phyloP scores from a whole-genome alignment of 2,113 vertebrate genomes.

The Phylloscopus whistleri region DNA sequence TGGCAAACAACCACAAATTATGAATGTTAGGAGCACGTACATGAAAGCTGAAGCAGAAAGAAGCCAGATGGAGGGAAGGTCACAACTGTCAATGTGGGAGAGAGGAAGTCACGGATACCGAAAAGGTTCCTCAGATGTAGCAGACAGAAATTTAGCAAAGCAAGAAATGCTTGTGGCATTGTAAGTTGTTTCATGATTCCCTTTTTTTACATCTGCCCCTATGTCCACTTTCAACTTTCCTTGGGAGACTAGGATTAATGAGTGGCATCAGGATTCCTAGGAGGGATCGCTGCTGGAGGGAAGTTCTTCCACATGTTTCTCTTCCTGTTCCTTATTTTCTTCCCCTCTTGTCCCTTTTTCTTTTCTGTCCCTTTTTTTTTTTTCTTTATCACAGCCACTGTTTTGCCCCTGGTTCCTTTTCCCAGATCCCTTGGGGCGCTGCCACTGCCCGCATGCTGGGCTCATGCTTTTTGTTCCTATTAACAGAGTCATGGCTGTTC shows the following conservation, averaged over 20 bases:
- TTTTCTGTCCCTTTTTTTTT: background rate
- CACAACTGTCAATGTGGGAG: rapidly evolving
- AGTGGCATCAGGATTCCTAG: background rate
- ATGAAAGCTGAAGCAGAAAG: background rate
- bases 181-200: background rate
- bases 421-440: rapidly evolving
- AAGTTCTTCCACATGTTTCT: background rate
- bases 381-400: background rate
- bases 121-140: background rate
- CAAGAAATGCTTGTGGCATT: background rate
- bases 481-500: background rate
- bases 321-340: background rate
- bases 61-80: background rate
- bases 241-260: background rate
- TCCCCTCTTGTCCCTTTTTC: background rate
- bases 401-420: background rate
- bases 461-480: background rate
- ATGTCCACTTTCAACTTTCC: background rate
- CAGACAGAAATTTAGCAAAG: background rate
- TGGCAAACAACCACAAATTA: background rate
- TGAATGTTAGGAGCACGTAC: background rate
- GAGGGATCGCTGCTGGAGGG: rapidly evolving
- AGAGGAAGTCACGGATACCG: background rate
- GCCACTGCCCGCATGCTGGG: background rate
- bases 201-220: background rate